Conservation (phyloP, 2,888 invertebrate genomes). For the Chymomyza caudatula region DNA sequence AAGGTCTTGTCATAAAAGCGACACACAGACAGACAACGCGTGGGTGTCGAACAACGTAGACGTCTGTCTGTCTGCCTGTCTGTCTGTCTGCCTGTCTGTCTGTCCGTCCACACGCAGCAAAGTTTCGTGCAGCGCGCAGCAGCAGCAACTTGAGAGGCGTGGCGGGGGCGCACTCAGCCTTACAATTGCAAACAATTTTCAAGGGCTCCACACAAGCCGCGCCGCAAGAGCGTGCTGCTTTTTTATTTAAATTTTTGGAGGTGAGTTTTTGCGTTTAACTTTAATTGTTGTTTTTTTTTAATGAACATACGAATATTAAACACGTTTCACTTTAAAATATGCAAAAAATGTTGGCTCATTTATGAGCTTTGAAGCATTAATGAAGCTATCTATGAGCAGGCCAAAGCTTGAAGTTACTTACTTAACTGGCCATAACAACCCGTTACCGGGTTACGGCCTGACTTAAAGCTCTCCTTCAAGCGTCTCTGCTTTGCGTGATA, state of each 20-base stretch:
- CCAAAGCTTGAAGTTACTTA: background rate
- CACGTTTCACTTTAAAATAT: conserved; percentile 38
- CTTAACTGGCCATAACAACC: too few relatives aligned
- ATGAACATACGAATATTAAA: conserved; percentile 23
- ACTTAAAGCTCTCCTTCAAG: too few relatives aligned
- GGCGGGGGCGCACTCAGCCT: conserved; percentile 4
- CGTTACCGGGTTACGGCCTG: too few relatives aligned
- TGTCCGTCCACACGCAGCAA: background rate
- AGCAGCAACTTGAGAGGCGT: background rate
- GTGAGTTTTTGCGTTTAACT: conserved; percentile 25
- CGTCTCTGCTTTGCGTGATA: too few relatives aligned
- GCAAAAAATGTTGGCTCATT: conserved; percentile 11
- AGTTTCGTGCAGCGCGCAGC: background rate
- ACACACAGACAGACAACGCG: conserved; percentile 10
- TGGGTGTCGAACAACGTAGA: conserved; percentile 31
- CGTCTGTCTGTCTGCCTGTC: conserved; percentile 8
- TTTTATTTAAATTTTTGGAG: conserved; percentile 41
- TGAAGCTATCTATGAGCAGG: background rate
- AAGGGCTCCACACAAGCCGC: conserved; percentile 35
- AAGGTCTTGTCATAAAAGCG: background rate
- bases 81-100: conserved; percentile 9
- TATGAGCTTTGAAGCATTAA: background rate
- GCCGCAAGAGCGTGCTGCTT: conserved; percentile 11
- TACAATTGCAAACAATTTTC: conserved; percentile 36
- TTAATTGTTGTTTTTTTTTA: conserved; percentile 3